Evolutionary conservation across 2,888 invertebrate genomes (phyloP).

Genomic region (Drosophila sordidapex): DNA sequence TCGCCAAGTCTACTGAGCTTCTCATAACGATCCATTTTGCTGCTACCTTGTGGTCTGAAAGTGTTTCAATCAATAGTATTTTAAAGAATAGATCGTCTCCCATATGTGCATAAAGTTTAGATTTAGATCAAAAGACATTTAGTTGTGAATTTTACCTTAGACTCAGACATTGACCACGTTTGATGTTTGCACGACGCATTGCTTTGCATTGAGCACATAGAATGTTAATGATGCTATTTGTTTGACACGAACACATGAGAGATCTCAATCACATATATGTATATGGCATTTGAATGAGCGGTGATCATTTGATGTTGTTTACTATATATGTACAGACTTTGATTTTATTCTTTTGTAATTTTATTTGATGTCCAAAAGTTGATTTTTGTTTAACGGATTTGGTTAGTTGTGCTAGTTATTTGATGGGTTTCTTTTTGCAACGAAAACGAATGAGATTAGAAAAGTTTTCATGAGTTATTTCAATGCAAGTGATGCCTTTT

Average conservation of each 20-base stretch:
- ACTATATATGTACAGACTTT: constrained; percentile 30
- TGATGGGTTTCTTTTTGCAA: constrained; percentile 40
- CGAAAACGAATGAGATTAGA: constrained; percentile 55
- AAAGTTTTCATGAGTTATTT: constrained; percentile 46
- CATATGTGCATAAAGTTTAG: neutral
- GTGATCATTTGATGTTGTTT: constrained; percentile 37
- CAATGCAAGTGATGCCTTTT: constrained; percentile 21
- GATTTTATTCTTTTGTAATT: constrained; percentile 25
- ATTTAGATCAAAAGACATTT: neutral
- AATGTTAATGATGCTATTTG: constrained; percentile 62
- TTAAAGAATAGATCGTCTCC: neutral
- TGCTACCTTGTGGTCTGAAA: constrained; percentile 92
- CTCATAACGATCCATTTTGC: constrained; percentile 97
- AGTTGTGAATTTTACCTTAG: constrained; percentile 72
- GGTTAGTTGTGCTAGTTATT: constrained; percentile 41
- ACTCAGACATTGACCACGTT: constrained; percentile 83
- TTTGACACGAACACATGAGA: constrained; percentile 74
- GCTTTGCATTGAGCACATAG: constrained; percentile 80
- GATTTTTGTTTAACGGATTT: constrained; percentile 26
- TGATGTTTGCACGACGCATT: constrained; percentile 81
- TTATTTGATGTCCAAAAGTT: constrained; percentile 43
- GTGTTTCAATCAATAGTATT: neutral
- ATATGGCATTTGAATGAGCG: constrained; percentile 27
- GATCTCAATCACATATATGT: constrained; percentile 36
- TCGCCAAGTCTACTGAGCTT: constrained; percentile 97